Evolutionary conservation across 1,140 invertebrate genomes (phyloP).

Genomic region (Dinothrombium tinctorium): DNA sequence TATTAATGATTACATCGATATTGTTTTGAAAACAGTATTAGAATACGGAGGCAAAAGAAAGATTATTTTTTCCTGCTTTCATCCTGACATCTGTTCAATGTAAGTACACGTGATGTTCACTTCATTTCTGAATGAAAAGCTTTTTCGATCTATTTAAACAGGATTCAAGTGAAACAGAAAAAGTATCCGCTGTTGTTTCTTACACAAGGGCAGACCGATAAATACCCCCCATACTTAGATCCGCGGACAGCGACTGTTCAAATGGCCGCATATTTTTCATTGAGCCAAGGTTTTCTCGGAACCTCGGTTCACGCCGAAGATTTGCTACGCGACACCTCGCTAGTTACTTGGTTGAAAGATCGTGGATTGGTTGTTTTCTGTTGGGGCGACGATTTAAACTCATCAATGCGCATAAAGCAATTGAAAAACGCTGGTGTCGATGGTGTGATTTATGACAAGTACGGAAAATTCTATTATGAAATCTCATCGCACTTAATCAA

Average conservation of each 20-base stretch:
- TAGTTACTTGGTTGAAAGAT: slow-evolving; percentile 47
- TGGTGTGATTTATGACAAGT: slow-evolving; percentile 77
- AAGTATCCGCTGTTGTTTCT: slow-evolving; percentile 81
- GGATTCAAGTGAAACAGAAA: slow-evolving; percentile 64
- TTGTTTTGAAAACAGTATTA: slow-evolving; percentile 46
- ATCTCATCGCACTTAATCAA: not conserved
- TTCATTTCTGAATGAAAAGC: too few relatives aligned
- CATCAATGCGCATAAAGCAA: slow-evolving; percentile 54
- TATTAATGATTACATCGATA: slow-evolving; percentile 69
- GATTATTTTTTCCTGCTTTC: slow-evolving; percentile 80
- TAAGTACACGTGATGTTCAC: too few relatives aligned
- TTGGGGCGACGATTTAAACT: slow-evolving; percentile 88
- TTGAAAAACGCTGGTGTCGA: slow-evolving; percentile 66
- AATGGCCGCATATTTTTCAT: slow-evolving; percentile 53
- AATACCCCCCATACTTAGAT: slow-evolving; percentile 34
- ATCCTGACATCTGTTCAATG: slow-evolving; percentile 32
- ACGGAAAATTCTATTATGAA: not conserved
- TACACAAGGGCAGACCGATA: slow-evolving; percentile 53
- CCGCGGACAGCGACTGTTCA: slow-evolving; percentile 44
- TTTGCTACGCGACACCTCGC: slow-evolving; percentile 49
- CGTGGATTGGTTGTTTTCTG: slow-evolving; percentile 65
- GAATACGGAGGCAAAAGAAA: slow-evolving; percentile 45
- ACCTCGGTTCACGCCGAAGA: slow-evolving; percentile 78
- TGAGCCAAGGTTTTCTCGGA: slow-evolving; percentile 48
- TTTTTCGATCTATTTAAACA: too few relatives aligned